Evolutionary conservation across 2,113 vertebrate species (phyloP), one percentile per base, ranked within the genome.

Genomic region (Cottus gobio): DNA sequence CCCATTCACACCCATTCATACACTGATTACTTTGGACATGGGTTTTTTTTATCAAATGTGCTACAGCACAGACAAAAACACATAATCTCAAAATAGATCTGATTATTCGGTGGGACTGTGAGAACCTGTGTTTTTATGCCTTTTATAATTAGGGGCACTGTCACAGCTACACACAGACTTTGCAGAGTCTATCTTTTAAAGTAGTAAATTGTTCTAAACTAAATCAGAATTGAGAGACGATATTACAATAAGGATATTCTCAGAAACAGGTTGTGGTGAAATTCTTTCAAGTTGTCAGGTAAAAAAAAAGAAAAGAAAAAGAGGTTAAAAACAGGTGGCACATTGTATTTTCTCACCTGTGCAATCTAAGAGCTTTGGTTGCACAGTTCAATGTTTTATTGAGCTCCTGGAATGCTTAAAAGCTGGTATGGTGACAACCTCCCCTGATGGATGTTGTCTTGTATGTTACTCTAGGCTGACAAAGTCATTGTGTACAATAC

Each of bases 321-420:
- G 6, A 7, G 4, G n/a, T 70, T 44, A 56, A 30, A 48, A 70
- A 42, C 28, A 5, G 22, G 12, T 37, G 5, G 44, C 15, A 46
- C 42, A 4, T 46, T 6, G 46, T 36, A 39, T 64, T 69, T 78
- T 20, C 26, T 64, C 37, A 65, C 64, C 52, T 79, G 42, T 39
- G 63, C 64, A 52, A 34, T 60, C 18, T 48, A 24, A 39, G 9
- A 69, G 39, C 4, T 54, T 56, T 34, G 24, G 26, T 71, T 66
- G 56, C 68, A 67, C 54, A 58, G 44, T 71, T 65, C 66, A 63
- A 18, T 11, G 15, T 36, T 76, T 64, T 57, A 42, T 71, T 28
- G 52, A 67, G 48, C 18, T 39, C 13, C 36, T 57, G 34, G 24
- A 82, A 48, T 74, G 30, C 56, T 44, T 44, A 83, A 61, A 36